Evolutionary conservation across 92 coral and sea anemone genomes (phyloP).

Genomic region (Palythoa grandis): DNA sequence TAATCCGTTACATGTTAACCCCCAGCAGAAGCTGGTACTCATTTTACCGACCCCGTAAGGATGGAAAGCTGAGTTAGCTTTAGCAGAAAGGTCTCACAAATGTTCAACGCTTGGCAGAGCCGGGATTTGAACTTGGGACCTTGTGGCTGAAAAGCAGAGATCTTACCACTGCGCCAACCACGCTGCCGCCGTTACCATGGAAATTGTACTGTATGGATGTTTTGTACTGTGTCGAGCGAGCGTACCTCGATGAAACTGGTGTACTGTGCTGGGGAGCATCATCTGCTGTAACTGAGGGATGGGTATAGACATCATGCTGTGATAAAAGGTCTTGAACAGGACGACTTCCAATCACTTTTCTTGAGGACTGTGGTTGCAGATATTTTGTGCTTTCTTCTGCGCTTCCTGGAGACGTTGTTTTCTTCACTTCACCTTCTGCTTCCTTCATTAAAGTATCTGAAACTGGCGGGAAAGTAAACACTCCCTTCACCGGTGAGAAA

Average conservation of each 20-base stretch:
- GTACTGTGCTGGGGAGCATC: slow-evolving; percentile 59
- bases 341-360: background rate
- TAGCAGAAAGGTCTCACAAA: too few species aligned
- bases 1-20: too few species aligned
- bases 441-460: slow-evolving; percentile 5
- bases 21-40: too few species aligned
- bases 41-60: too few species aligned
- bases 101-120: too few species aligned
- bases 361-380: background rate
- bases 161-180: too few species aligned
- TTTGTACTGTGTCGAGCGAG: background rate
- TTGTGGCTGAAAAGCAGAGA: too few species aligned
- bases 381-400: background rate
- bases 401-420: background rate
- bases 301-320: background rate
- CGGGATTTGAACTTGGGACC: too few species aligned
- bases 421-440: background rate
- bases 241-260: slow-evolving; percentile 56
- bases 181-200: too few species aligned
- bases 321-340: background rate
- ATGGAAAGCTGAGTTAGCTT: too few species aligned
- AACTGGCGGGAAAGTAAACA: slow-evolving; percentile 33
- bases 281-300: background rate
- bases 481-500: slow-evolving; percentile 63
- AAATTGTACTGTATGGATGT: too few species aligned